phyloP scores from a whole-genome alignment of 2,888 invertebrate species.

The Siphlonurus alternatus region DNA sequence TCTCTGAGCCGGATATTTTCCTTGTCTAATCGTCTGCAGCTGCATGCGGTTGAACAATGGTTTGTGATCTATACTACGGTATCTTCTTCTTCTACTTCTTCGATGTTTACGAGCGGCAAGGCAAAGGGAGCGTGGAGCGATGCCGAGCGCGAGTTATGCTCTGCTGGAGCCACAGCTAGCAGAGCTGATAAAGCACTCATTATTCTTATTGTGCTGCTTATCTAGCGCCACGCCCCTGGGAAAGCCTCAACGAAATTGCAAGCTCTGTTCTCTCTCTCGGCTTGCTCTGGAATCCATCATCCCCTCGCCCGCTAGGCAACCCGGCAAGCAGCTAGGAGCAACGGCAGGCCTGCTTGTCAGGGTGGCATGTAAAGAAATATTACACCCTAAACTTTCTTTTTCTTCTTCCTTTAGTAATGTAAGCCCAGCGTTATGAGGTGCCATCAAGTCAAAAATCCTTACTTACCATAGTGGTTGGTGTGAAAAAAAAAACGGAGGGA shows the following conservation, averaged over 20 bases:
- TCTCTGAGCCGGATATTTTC: not conserved
- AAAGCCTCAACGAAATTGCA: not conserved
- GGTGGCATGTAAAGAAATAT: not conserved
- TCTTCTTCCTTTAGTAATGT: not conserved
- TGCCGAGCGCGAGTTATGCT: not conserved
- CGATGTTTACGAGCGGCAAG: too few species aligned
- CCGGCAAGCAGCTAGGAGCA: too few species aligned
- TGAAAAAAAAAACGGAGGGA: not conserved
- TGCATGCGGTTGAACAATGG: not conserved
- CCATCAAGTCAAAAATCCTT: not conserved
- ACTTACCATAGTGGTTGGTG: not conserved
- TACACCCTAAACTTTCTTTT: not conserved
- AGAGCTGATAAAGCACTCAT: not conserved
- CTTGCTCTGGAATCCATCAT: not conserved
- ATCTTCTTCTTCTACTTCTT: too few species aligned
- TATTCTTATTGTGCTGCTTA: not conserved
- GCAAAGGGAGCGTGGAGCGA: too few species aligned
- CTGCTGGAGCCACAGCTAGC: not conserved
- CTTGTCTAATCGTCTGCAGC: not conserved
- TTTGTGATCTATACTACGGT: too few species aligned
- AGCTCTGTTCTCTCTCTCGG: too few species aligned
- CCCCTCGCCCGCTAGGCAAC: too few species aligned
- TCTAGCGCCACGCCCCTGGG: not conserved
- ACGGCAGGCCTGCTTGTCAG: too few species aligned
- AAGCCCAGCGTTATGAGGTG: not conserved